phyloP scores from a whole-genome alignment of 2,113 vertebrate species.

The Cricetomys ansorgei region DNA sequence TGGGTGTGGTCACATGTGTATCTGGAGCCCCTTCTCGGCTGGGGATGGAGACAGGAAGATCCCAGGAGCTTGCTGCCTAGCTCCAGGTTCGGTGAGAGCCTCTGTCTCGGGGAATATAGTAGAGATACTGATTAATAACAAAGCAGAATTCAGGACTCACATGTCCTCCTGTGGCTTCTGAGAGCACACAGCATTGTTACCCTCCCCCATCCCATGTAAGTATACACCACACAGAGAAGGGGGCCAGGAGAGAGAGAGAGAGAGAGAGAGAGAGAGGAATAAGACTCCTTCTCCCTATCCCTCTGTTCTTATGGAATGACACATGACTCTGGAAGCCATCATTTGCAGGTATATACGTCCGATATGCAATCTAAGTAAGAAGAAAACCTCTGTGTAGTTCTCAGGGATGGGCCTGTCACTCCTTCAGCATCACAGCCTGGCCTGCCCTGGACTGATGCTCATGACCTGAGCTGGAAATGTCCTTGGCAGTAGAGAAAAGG shows the following conservation, averaged over 20 bases:
- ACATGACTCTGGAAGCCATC: not conserved
- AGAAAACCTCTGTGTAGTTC: not conserved
- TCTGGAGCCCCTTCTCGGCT: not conserved
- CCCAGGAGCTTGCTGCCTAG: not conserved
- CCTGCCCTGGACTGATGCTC: not conserved
- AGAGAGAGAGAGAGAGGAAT: no score
- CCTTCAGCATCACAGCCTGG: not conserved
- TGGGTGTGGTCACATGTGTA: not conserved
- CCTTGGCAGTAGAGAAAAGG: not conserved
- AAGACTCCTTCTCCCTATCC: not conserved
- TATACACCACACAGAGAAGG: not conserved
- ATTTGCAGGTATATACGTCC: not conserved
- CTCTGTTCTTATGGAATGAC: not conserved
- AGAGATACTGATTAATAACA: not conserved
- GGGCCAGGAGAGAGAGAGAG: not conserved
- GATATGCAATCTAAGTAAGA: not conserved
- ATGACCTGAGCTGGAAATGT: not conserved
- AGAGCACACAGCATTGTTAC: not conserved
- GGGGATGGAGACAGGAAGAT: not conserved
- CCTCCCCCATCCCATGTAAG: not conserved
- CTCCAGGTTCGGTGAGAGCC: not conserved
- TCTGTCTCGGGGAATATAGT: not conserved
- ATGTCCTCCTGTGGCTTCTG: not conserved
- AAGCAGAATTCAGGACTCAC: not conserved
- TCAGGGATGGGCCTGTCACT: not conserved